Evolutionary conservation across 2,113 vertebrate species (phyloP).

Genomic region (Sigmodon hispidus): DNA sequence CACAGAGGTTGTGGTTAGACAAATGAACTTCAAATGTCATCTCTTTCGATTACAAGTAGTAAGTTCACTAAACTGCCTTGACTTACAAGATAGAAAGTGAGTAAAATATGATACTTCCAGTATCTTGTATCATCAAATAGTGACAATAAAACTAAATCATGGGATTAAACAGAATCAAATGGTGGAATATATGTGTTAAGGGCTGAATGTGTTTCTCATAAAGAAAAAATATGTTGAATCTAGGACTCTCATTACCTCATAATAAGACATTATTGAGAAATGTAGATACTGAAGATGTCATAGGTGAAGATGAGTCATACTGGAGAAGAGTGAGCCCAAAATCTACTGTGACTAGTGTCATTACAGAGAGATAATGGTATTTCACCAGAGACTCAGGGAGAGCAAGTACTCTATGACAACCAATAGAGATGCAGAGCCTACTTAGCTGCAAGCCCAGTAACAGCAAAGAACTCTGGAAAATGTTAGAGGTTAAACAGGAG

Average conservation of each 20-base stretch:
- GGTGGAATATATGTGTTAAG: not conserved
- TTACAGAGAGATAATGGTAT: not conserved
- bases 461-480: not conserved
- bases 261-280: slow-evolving; percentile 11
- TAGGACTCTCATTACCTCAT: not conserved
- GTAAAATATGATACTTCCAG: not conserved
- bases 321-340: not conserved
- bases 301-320: not conserved
- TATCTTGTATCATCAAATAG: not conserved
- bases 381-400: not conserved
- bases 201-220: not conserved
- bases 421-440: not conserved
- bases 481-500: not conserved
- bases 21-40: slow-evolving; percentile 13
- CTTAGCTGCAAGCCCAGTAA: not conserved
- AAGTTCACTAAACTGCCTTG: not conserved
- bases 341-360: not conserved
- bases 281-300: not conserved
- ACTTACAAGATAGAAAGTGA: not conserved
- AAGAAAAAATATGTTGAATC: not conserved
- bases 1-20: slow-evolving; percentile 5
- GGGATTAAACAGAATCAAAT: not conserved
- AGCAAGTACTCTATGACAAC: not conserved
- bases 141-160: slow-evolving; percentile 19
- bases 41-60: not conserved